Evolutionary conservation across 64 coral and sea anemone species (phyloP), one percentile per base, ranked within the genome.

Genomic region (Montipora foliosa): DNA sequence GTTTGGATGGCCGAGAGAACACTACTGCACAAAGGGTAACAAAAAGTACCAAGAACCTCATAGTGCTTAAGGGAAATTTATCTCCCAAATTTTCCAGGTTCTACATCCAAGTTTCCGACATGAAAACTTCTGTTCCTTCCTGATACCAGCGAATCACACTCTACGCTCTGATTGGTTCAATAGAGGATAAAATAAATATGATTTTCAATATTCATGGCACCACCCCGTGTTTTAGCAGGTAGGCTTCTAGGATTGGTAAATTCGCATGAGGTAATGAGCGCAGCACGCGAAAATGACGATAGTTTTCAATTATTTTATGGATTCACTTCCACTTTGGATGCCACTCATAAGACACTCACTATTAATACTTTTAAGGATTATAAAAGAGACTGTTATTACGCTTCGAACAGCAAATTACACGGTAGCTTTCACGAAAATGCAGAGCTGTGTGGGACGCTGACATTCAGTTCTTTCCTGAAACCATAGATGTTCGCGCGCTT

Each of bases 81-180:
- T 85, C 55, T 66, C 82, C 82, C 82, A 86, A 86, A 69, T 25
- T 86, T 86, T 7, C 82, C 64, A 44, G 7, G 47, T 8, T 86
- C 82, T 86, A 86, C 82, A 86, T 86, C 61, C 82, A 86, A 86
- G 82, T 86, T 86, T 86, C 82, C 64, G 82, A 86, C 82, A 86
- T 86, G 82, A 86, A 86, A 86, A 71, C 49, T 86, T 86, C 46
- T 47, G 62, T 21, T 22, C 82, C 67, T 78, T 88, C 77, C 85
- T 60, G 66, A 81, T 72, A 83, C 68, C 52, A 79, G 77, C 57
- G 59, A 87, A 87, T 77, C 77, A 68, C 83, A 75, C 48, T 71
- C 84, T 93, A 79, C n/a, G 92, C 60, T 93, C 61, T 80, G 92
- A 93, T 93, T 93, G 92, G 92, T 77, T 53, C 83, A 57, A 13